Conservation (phyloP, 92 coral and sea anemone genomes). For the Zoanthus solanderi region DNA sequence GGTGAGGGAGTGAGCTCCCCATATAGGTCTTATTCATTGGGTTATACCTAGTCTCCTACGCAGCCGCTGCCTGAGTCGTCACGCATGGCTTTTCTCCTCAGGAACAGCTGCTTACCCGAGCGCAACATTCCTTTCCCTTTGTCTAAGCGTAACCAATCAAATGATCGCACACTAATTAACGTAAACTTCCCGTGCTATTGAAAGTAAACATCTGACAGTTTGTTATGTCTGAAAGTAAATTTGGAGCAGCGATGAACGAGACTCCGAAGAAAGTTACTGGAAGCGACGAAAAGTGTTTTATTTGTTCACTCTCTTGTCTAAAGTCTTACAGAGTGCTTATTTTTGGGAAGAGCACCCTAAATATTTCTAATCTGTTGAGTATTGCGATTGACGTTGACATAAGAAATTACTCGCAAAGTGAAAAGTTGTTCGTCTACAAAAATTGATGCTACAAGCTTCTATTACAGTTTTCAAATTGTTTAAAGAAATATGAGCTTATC, state of each 20-base stretch:
- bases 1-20: too few species aligned
- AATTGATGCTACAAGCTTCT: conserved; percentile 51
- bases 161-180: not conserved
- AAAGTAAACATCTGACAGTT: not conserved
- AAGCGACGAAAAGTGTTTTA: conserved; percentile 45
- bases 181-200: not conserved
- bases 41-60: conserved; percentile 17
- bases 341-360: conserved; percentile 63
- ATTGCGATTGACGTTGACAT: conserved; percentile 58
- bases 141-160: conserved; percentile 20
- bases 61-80: not conserved
- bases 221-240: not conserved
- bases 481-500: conserved; percentile 25
- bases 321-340: conserved; percentile 26
- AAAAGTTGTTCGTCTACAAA: conserved; percentile 60
- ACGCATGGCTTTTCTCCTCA: not conserved
- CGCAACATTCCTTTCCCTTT: conserved; percentile 43
- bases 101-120: conserved; percentile 32
- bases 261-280: conserved; percentile 51
- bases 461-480: conserved; percentile 20
- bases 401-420: conserved; percentile 32
- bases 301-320: conserved; percentile 41
- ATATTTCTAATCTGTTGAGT: conserved; percentile 57
- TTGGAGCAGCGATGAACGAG: conserved; percentile 9
- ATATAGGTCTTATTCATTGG: too few species aligned